Conservation (phyloP, 2,113 vertebrate genomes). For the Charina bottae region DNA sequence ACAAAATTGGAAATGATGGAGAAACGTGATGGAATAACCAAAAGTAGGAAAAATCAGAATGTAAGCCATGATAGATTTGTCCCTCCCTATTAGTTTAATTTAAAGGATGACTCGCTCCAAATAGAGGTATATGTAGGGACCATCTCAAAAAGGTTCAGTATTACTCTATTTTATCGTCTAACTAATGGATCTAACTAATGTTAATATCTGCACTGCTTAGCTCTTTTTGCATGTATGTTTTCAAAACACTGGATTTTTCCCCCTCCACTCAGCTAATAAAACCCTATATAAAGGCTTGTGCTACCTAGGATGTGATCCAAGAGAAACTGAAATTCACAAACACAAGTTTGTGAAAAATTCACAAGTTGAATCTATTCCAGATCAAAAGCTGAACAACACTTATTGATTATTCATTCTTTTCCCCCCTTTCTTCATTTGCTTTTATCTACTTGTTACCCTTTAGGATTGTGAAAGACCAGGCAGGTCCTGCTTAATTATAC, state of each 20-base stretch:
- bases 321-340: neutral
- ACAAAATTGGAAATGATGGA: neutral
- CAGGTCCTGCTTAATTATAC: conserved; percentile 84
- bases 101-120: neutral
- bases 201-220: neutral
- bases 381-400: neutral
- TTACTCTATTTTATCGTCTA: rapidly evolving
- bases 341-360: too few relatives aligned
- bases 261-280: neutral
- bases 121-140: neutral
- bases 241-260: neutral
- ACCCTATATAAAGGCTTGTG: neutral
- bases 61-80: neutral
- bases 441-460: conserved; percentile 46
- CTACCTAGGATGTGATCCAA: neutral
- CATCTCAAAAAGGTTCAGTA: neutral
- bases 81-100: neutral
- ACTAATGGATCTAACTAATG: neutral
- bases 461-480: conserved; percentile 93
- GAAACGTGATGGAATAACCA: neutral
- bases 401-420: neutral
- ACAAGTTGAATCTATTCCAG: neutral
- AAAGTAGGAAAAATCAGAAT: neutral
- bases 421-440: neutral
- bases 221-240: neutral